Base-by-base conservation (phyloP, 2,113 vertebrate species). In the Polypterus bichir region DNA sequence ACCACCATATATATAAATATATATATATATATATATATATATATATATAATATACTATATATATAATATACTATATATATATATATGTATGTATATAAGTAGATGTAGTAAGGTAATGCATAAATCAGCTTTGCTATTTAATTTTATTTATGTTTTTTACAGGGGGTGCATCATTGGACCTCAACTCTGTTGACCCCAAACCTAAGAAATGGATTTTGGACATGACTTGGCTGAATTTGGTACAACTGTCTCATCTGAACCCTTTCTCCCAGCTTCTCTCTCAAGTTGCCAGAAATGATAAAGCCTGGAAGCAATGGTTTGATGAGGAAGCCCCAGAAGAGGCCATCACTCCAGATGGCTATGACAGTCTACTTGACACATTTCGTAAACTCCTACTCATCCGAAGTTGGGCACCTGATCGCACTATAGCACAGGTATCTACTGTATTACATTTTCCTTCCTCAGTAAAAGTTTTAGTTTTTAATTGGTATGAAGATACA, bases 371-470 rank as follows among this genome's bases (percentile, higher is more conserved):
- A 0, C 71, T 88, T 11, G 85, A 88, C 46, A 81, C 75, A 1
- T 87, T 76, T 58, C 74, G 60, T 5, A 87, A 79, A 60, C 81
- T 88, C 62, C 70, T 88, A 63, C 81, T 88, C 5, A 81, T 87
- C 72, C 80, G 86, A 84, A 27, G 80, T 44, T 87, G 85, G 83
- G 85, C 85, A 68, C 86, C 85, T 71, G 84, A 88, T n/a, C 71
- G 85, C 61, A 87, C 77, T 0, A 73, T 86, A 73, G 84, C 79
- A 56, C 86, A 87, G 27, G 27, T 27, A 27, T 27, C 27, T 27
- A n/a, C n/a, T n/a, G n/a, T n/a, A 27, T 27, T 27, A 27, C 27
- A 27, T 27, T 27, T 27, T 27, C 27, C 27, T 27, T 27, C 27
- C 27, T 27, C 27, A 27, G 27, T 27, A 27, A 27, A 27, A 27